A percentile compares a stretch with the other conserved stretches of the same genome.
Conservation (phyloP, 2,113 vertebrate species). For the Isurus oxyrinchus region DNA sequence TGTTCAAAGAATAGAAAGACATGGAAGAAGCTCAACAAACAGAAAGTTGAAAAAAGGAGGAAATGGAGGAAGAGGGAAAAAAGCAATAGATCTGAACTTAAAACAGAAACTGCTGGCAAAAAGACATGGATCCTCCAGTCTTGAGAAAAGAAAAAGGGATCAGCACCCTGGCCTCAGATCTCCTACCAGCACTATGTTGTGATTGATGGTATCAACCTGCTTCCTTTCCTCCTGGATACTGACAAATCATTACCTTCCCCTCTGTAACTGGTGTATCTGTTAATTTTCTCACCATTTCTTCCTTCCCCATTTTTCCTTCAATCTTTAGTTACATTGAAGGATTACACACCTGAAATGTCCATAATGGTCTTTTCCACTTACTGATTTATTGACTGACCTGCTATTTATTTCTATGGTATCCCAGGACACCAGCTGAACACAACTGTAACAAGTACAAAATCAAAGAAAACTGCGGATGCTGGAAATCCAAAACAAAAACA, state of each 20-base stretch:
- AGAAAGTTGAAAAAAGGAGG: background rate
- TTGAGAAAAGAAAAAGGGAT: background rate
- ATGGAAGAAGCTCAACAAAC: background rate
- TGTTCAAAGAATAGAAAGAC: background rate
- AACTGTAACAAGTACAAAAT: background rate
- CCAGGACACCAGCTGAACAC: background rate
- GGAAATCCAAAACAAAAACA: too few relatives aligned
- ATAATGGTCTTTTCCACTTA: background rate
- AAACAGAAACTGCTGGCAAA: background rate
- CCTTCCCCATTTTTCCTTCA: background rate
- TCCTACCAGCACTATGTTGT: background rate
- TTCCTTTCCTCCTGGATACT: background rate
- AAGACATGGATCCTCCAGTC: background rate
- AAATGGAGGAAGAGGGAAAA: background rate
- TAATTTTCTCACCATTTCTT: background rate
- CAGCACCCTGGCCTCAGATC: background rate
- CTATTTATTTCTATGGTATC: background rate
- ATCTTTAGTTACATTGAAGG: background rate
- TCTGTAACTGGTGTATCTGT: background rate
- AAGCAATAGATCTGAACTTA: background rate
- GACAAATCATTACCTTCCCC: background rate
- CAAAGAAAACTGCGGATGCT: too few relatives aligned
- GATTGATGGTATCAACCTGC: background rate
- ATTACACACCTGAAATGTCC: background rate
- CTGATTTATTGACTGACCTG: background rate